Base-by-base conservation (phyloP, 2,888 invertebrate species). In the Autographa pulchrina region DNA sequence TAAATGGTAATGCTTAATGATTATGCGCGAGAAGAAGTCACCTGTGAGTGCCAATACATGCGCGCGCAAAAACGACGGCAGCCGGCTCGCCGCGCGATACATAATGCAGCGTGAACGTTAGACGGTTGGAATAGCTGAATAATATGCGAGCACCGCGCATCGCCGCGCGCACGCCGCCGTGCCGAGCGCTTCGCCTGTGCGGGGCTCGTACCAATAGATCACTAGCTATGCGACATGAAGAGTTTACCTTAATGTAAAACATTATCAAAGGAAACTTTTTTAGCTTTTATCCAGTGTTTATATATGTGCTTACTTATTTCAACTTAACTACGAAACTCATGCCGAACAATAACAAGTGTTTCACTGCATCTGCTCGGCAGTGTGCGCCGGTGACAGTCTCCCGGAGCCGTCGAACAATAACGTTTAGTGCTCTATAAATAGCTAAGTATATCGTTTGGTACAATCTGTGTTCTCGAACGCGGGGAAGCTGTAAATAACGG, bases 101-200 rank as follows among this genome's bases (percentile, higher is more conserved):
- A 74, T 78, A 71, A 77, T 79, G 78, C 78, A 81, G 81, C 62
- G 78, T 56, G 43, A 83, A 83, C 65, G 72, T 80, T 72, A 74
- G 70, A 70, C 13, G 62, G 67, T 61, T 68, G 68, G 68, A 70
- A 80, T 77, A 77, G 62, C 59, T 72, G 68, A 68, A 74, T 80
- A 72, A 69, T 54, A 58, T 48, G 65, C 43, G 13, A 41, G 16
- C 43, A 43, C 16, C 48, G n/a, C 43, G 16, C 16, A 43, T 14
- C 6, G 14, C 16, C 43, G 16, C 43, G 16, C n/a, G n/a, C n/a
- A n/a, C n/a, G 43, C n/a, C 48, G 16, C 48, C 31, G 64, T 20
- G 74, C 74, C 31, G 64, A n/a, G 74, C 74, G 61, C 61, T 68
- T 11, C 8, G 13, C 11, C 18, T 14, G 25, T 0, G 14, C n/a